Evolutionary conservation across 2,888 invertebrate species (phyloP).

Genomic region (Conomelus anceps): DNA sequence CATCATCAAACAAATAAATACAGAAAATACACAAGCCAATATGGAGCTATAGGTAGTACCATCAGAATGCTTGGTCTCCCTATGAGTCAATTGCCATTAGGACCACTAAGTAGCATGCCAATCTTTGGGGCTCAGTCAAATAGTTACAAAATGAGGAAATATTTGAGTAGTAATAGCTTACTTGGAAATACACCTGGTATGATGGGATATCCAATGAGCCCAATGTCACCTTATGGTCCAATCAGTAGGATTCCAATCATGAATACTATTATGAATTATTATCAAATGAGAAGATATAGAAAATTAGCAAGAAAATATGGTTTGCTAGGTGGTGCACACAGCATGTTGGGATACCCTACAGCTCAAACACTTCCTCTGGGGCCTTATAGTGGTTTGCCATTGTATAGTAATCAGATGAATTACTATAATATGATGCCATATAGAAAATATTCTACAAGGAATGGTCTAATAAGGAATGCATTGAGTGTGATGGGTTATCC

Average conservation of each 20-base stretch:
- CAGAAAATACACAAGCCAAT: background rate
- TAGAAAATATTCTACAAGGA: background rate
- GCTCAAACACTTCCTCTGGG: too few relatives aligned
- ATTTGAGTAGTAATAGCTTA: background rate
- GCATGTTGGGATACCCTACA: background rate
- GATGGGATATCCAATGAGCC: background rate
- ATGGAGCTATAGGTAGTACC: background rate
- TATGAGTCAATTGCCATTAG: background rate
- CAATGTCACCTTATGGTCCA: background rate
- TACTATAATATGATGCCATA: background rate
- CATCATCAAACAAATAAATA: background rate
- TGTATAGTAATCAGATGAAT: background rate
- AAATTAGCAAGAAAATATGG: background rate
- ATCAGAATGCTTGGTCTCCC: background rate
- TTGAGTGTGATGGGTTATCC: background rate
- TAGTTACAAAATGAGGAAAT: background rate
- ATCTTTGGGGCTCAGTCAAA: background rate
- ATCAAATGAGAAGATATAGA: background rate
- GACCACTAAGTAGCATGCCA: background rate
- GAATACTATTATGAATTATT: background rate
- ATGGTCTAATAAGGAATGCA: background rate
- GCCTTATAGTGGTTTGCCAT: background rate
- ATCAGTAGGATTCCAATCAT: background rate
- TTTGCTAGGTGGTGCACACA: background rate
- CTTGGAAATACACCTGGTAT: background rate